Percentiles rank a stretch among this genome's conserved stretches.
Evolutionary conservation across 2,113 vertebrate genomes (phyloP).

Genomic region (Mastomys coucha): DNA sequence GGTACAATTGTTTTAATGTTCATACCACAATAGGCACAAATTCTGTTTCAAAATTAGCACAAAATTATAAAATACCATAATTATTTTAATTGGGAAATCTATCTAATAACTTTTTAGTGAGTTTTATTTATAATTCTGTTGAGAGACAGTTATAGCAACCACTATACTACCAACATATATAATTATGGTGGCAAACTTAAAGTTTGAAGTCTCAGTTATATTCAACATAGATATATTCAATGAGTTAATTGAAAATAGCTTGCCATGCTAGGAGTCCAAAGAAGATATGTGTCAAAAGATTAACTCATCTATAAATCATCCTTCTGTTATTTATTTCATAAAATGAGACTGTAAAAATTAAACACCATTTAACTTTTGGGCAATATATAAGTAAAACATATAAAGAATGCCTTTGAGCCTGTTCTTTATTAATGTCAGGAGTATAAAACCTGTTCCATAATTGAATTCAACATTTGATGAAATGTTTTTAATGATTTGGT

Average conservation of each 20-base stretch:
- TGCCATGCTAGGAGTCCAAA: not conserved
- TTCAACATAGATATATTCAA: not conserved
- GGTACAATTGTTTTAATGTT: not conserved
- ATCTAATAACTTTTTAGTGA: not conserved
- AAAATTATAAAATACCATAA: not conserved
- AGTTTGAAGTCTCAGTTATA: slow-evolving; percentile 24
- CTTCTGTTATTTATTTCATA: not conserved
- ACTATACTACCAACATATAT: not conserved
- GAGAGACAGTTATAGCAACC: not conserved
- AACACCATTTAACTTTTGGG: not conserved
- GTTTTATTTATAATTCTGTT: slow-evolving; percentile 21
- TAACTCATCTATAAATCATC: not conserved
- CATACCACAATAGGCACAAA: not conserved
- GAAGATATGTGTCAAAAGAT: not conserved
- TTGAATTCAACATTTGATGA: slow-evolving; percentile 1
- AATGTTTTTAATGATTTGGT: slow-evolving; percentile 8
- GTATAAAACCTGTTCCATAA: slow-evolving; percentile 21
- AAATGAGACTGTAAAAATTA: not conserved
- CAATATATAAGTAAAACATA: not conserved
- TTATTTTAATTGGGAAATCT: not conserved
- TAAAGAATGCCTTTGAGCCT: not conserved
- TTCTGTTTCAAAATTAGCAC: not conserved
- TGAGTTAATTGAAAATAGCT: not conserved
- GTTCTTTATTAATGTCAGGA: not conserved
- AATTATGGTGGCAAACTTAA: slow-evolving; percentile 12